A percentile compares a stretch with the other conserved stretches of the same genome.
These are phyloP conservation scores for Nyctereutes procyonoides DNA, from an alignment of 2,113 vertebrate genomes.

Conservation along the genomic window DNA sequence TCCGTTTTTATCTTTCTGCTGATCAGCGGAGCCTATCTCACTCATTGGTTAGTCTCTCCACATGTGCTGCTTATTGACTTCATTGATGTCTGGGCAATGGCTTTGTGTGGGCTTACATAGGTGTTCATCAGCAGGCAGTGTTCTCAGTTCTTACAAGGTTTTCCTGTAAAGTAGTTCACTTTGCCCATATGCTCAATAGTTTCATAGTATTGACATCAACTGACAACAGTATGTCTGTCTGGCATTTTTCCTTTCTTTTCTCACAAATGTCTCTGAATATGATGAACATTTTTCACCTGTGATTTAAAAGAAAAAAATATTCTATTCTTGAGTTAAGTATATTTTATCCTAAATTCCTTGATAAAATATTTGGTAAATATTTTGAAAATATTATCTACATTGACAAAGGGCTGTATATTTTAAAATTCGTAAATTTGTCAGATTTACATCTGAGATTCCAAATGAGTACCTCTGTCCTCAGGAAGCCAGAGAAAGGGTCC, in stretches of 20 bases:
- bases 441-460: neutral
- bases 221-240: neutral
- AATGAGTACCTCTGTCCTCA: neutral
- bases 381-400: conserved; percentile 35
- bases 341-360: conserved; percentile 35
- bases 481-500: neutral
- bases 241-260: neutral
- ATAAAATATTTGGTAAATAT: conserved; percentile 42
- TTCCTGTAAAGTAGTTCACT: neutral
- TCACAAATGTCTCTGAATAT: neutral
- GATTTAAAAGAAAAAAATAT: neutral
- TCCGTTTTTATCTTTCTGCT: neutral
- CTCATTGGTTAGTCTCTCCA: neutral
- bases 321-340: conserved; percentile 9
- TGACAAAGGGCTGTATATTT: neutral
- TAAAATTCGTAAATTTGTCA: neutral
- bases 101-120: neutral
- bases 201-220: neutral
- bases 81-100: neutral
- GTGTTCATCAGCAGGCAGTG: neutral
- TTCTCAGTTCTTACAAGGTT: neutral
- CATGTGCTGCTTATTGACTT: neutral
- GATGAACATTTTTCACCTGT: neutral
- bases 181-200: neutral
- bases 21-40: neutral